Conservation (phyloP, 1,140 invertebrate species). For the Aphelenchoides fujianensis region DNA sequence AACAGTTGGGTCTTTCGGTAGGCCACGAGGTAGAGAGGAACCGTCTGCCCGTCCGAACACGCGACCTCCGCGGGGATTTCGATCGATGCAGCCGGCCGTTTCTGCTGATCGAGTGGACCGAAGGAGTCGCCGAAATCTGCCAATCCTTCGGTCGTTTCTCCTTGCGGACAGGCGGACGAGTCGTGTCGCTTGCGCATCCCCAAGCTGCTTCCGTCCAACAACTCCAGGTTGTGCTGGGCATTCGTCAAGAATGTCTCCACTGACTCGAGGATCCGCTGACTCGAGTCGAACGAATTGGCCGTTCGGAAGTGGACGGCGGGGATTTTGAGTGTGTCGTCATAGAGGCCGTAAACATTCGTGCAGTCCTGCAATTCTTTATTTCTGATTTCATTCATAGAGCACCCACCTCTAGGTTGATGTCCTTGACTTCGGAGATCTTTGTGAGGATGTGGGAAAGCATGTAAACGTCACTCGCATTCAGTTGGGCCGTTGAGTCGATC, state of each 20-base stretch:
- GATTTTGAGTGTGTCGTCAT: background rate
- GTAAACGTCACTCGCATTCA: background rate
- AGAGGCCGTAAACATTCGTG: background rate
- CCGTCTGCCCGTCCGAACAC: background rate
- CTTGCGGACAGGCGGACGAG: no score
- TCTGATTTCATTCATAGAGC: background rate
- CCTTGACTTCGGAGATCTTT: background rate
- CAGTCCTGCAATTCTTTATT: background rate
- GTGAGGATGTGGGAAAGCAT: background rate
- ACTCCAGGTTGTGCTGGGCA: background rate
- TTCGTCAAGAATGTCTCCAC: background rate
- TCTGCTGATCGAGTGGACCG: background rate
- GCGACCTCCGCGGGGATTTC: background rate
- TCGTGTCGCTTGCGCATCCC: background rate
- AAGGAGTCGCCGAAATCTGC: background rate
- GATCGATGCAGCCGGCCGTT: background rate
- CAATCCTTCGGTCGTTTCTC: no score
- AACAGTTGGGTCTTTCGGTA: slow-evolving; percentile 9
- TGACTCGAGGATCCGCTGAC: background rate
- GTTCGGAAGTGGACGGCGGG: background rate
- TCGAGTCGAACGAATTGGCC: background rate
- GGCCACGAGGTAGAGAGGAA: background rate
- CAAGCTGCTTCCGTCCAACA: background rate
- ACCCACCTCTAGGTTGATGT: background rate
- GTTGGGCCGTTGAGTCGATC: background rate